Base-by-base conservation (phyloP, 2,113 vertebrate genomes). In the Uria lomvia region DNA sequence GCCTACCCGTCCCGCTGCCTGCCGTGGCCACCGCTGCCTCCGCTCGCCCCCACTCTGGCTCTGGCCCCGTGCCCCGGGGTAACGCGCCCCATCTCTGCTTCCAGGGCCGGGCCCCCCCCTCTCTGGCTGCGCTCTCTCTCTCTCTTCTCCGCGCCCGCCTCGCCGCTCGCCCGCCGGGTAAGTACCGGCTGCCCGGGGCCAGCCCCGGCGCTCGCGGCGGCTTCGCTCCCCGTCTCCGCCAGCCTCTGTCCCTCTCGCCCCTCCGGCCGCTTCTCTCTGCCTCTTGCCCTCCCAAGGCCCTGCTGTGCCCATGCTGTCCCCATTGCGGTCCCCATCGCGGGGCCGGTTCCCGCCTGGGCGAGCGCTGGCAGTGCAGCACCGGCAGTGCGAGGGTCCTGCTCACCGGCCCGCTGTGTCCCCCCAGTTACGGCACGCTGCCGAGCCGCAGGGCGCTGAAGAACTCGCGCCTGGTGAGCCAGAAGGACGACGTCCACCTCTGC, bases 401-500 rank as follows among this genome's bases (percentile, higher is more conserved):
- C 67, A 94, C 73, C 0, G 4, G 9, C 3, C 12, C 49, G 24
- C 36, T 5, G 2, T 56, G 9, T 40, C 36, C 82, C 55, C 40
- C 84, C 98, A 99, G 99, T 95, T 99, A 99, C 11, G 99, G 98
- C 94, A 98, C 99, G 0, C 95, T 99, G 67, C 97, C 99, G 8
- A 99, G 98, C 98, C 99, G 97, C 97, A 99, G 99, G 98, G 99
- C 99, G 17, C 98, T 99, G 98, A 99, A 99, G 97, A 99, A 99
- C 98, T 99, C 99, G 0, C 98, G 99, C 65, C 98, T 99, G 53
- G 99, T 99, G 93, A 99, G 99, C 98, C 99, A 99, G 97, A 99
- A 99, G 96, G 99, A 99, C 19, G 99, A 99, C 1, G 99, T 99
- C 71, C 99, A 99, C 3, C 99, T 99, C 59, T 99, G 99, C 96